phyloP scores from a whole-genome alignment of 35 echinoderm and acorn worm genomes.

The Nesometra sesokonis region DNA sequence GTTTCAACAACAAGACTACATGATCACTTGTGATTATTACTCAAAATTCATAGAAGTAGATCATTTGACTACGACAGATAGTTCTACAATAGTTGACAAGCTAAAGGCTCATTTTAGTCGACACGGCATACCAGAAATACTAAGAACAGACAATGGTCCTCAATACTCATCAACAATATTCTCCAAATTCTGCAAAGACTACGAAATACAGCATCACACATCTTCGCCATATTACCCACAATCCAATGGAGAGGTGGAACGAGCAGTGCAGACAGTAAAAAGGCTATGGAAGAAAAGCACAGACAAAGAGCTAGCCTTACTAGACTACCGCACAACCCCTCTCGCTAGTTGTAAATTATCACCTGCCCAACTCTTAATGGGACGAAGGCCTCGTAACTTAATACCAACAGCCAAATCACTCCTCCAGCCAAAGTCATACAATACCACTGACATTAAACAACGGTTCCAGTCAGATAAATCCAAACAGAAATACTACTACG shows the following conservation, averaged over 20 bases:
- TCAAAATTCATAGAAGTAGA: slow-evolving; percentile 43
- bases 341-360: slow-evolving; percentile 40
- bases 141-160: slow-evolving; percentile 54
- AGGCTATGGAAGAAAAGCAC: slow-evolving; percentile 32
- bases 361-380: slow-evolving; percentile 62
- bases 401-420: slow-evolving; percentile 32
- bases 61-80: neutral
- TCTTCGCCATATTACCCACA: slow-evolving; percentile 39
- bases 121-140: slow-evolving; percentile 43
- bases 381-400: slow-evolving; percentile 42
- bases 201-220: slow-evolving; percentile 30
- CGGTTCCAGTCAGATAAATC: slow-evolving; percentile 4
- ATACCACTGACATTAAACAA: slow-evolving; percentile 15
- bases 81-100: neutral
- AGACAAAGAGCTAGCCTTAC: slow-evolving; percentile 49
- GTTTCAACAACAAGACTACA: slow-evolving; percentile 13
- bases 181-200: slow-evolving; percentile 40
- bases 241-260: slow-evolving; percentile 52
- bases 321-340: slow-evolving; percentile 53
- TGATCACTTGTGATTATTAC: slow-evolving; percentile 36
- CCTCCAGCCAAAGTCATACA: slow-evolving; percentile 12
- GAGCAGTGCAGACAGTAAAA: slow-evolving; percentile 55
- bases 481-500: slow-evolving; percentile 27
- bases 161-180: slow-evolving; percentile 37
- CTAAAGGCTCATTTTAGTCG: slow-evolving; percentile 39